phyloP scores from a whole-genome alignment of 1,140 invertebrate genomes.

The Drosophila albomicans region DNA sequence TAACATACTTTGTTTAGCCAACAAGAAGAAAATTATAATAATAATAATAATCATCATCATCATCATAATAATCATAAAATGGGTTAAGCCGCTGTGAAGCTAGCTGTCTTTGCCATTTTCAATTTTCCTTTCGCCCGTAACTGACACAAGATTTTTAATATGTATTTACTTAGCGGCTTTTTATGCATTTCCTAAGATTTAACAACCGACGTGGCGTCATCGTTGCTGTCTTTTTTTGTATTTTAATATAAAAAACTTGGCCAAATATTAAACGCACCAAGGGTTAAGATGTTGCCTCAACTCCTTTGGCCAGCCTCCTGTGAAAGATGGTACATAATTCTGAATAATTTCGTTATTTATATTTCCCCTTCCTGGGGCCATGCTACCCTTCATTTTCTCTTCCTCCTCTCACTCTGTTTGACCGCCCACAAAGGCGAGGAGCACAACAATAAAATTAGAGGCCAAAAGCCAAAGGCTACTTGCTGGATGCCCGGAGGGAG shows the following conservation, averaged over 20 bases:
- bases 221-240: neutral
- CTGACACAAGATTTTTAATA: conserved; percentile 68
- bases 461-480: conserved; percentile 10
- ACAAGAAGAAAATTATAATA: conserved; percentile 67
- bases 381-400: conserved; percentile 27
- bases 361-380: conserved; percentile 32
- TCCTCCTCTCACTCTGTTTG: conserved; percentile 12
- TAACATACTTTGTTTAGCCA: conserved; percentile 73
- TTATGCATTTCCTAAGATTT: conserved; percentile 70
- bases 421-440: conserved; percentile 52
- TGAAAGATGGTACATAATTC: conserved; percentile 68
- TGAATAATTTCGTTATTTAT: conserved; percentile 80
- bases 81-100: conserved; percentile 50
- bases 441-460: conserved; percentile 65
- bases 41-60: conserved; percentile 65
- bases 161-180: conserved; percentile 72
- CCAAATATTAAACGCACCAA: conserved; percentile 61
- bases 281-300: conserved; percentile 53
- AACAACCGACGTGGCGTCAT: conserved; percentile 23
- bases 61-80: conserved; percentile 70
- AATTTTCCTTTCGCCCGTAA: conserved; percentile 11
- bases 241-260: conserved; percentile 70
- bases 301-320: neutral
- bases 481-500: neutral
- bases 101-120: conserved; percentile 16